Conservation (phyloP, 1,140 invertebrate species). For the Proales similis region DNA sequence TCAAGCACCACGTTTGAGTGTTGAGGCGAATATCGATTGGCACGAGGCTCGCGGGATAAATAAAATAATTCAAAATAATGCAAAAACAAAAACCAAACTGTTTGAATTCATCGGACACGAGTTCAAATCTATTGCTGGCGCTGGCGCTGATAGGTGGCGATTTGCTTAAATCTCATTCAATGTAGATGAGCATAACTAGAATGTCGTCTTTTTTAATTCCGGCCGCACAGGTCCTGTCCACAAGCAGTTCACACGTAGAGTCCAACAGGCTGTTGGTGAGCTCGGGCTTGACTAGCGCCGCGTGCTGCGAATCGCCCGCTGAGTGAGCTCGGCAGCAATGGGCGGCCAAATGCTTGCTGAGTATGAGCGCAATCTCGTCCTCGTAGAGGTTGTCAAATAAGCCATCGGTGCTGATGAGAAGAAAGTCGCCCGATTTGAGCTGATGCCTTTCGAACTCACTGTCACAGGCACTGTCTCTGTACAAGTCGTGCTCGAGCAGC, state of each 20-base stretch:
- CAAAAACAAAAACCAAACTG: too few species aligned
- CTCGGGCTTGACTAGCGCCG: constrained; percentile 2
- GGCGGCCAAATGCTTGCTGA: constrained; percentile 24
- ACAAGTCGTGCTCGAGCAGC: constrained; percentile 62
- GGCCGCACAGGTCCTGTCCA: constrained; percentile 17
- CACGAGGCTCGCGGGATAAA: too few species aligned
- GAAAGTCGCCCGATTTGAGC: constrained; percentile 87
- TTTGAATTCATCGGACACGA: too few species aligned
- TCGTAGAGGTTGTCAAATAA: constrained; percentile 96
- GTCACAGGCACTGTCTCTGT: constrained; percentile 79
- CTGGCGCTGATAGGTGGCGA: too few species aligned
- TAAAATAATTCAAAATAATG: too few species aligned
- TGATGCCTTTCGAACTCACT: constrained; percentile 80
- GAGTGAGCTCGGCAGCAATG: not conserved
- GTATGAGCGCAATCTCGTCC: constrained; percentile 60
- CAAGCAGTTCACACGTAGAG: constrained; percentile 13
- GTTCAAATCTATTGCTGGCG: too few species aligned
- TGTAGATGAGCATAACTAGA: constrained; percentile 23
- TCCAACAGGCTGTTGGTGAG: constrained; percentile 8
- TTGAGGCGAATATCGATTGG: too few species aligned
- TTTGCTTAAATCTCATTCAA: constrained; percentile 12
- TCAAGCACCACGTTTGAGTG: too few species aligned
- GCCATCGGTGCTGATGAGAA: constrained; percentile 89
- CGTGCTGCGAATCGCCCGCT: not conserved
- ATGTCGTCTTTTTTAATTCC: constrained; percentile 36